A percentile compares a stretch with the other conserved stretches of the same genome.
These are phyloP conservation scores for Cygnus atratus DNA, from an alignment of 2,113 vertebrate genomes.

Conservation along the genomic window DNA sequence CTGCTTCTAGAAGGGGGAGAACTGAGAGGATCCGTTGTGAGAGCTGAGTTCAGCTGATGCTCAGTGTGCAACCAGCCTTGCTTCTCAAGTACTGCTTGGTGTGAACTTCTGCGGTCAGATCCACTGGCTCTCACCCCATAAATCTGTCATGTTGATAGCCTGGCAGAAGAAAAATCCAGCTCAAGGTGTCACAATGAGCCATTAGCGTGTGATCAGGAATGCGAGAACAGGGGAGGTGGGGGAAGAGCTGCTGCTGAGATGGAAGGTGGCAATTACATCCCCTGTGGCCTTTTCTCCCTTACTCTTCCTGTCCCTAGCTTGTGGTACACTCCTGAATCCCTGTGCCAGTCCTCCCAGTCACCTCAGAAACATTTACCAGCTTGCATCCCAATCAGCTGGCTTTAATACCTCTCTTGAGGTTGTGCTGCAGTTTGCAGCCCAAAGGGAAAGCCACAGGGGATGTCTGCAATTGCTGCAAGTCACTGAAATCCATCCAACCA, in stretches of 20 bases:
- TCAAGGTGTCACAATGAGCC: not conserved
- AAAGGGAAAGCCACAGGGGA: not conserved
- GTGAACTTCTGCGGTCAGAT: not conserved
- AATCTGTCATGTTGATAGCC: not conserved
- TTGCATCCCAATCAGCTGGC: rapidly evolving
- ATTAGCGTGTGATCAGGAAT: not conserved
- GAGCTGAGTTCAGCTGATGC: not conserved
- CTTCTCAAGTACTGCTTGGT: not conserved
- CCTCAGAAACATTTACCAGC: rapidly evolving
- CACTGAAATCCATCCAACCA: rapidly evolving
- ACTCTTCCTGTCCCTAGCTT: not conserved
- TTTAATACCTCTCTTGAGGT: not conserved
- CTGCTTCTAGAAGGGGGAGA: not conserved
- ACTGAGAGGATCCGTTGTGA: not conserved
- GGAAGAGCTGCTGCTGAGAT: not conserved
- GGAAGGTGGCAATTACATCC: not conserved
- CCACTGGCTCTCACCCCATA: not conserved
- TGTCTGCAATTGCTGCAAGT: not conserved
- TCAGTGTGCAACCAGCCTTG: not conserved
- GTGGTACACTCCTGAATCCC: not conserved
- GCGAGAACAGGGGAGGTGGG: rapidly evolving
- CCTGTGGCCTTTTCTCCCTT: rapidly evolving
- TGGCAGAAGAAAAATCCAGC: not conserved
- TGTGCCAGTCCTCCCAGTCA: not conserved
- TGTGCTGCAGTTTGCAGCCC: not conserved